phyloP scores from a whole-genome alignment of 2,888 invertebrate species.

The Eupithecia pulchellata region DNA sequence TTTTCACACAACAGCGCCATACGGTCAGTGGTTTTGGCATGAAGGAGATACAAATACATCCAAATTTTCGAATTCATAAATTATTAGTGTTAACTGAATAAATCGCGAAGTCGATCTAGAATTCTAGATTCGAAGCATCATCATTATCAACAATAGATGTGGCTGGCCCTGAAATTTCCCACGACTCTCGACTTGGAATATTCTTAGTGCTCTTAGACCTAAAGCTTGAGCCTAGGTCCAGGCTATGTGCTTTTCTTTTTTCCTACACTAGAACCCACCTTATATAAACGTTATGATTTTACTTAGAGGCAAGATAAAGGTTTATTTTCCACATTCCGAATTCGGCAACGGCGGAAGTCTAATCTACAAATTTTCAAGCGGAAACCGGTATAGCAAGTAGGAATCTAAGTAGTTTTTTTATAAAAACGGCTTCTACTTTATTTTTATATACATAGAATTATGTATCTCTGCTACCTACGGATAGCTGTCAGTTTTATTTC shows the following conservation, averaged over 20 bases:
- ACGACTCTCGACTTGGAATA: not conserved
- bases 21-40: too few species aligned
- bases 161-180: not conserved
- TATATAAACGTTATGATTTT: not conserved
- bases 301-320: not conserved
- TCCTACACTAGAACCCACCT: not conserved
- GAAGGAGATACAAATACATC: too few species aligned
- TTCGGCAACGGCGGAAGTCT: not conserved
- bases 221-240: not conserved
- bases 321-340: not conserved
- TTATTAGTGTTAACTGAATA: too few species aligned
- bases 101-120: not conserved
- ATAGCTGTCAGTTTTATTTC: constrained; percentile 37
- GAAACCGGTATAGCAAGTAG: not conserved
- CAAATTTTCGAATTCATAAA: too few species aligned
- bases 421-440: constrained; percentile 5
- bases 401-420: not conserved
- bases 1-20: too few species aligned
- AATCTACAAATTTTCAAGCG: not conserved
- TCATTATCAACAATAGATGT: too few species aligned
- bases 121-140: not conserved
- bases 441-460: not conserved
- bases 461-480: not conserved
- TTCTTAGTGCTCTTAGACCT: not conserved
- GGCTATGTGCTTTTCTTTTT: too few species aligned